These are phyloP conservation scores for Acleris sparsana DNA, from an alignment of 2,888 invertebrate species.

Conservation along the genomic window DNA sequence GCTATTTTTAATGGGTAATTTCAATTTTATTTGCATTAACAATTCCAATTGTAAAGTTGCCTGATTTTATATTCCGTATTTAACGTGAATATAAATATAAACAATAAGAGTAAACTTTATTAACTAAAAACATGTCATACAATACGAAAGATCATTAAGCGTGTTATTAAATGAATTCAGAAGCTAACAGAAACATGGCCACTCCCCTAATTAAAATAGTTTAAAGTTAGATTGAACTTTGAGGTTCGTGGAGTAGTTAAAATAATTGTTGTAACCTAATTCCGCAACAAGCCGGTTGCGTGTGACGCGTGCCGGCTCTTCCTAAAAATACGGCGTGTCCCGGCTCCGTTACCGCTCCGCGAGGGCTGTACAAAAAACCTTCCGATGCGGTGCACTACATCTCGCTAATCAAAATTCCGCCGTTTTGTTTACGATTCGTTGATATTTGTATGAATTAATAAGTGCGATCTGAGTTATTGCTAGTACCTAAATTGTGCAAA, in stretches of 20 bases:
- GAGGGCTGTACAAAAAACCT: slow-evolving; percentile 18
- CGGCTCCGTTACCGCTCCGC: slow-evolving; percentile 43
- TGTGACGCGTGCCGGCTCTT: slow-evolving; percentile 43
- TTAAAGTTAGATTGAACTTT: slow-evolving; percentile 34
- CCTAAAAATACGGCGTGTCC: slow-evolving; percentile 44
- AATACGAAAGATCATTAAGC: background rate
- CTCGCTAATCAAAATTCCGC: slow-evolving; percentile 6
- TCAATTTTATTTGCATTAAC: slow-evolving; percentile 1
- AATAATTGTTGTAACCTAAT: slow-evolving; percentile 37
- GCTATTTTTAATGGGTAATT: slow-evolving; percentile 14
- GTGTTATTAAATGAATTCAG: slow-evolving; percentile 14
- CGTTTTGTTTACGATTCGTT: slow-evolving; percentile 7
- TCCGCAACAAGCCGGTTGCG: slow-evolving; percentile 47
- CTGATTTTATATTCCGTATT: too few species aligned
- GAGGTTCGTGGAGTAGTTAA: slow-evolving; percentile 34
- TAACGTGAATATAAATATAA: too few species aligned
- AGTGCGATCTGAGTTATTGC: background rate
- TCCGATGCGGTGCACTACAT: background rate
- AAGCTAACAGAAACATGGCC: slow-evolving; percentile 8
- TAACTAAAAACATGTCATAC: too few species aligned
- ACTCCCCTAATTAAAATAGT: slow-evolving; percentile 21
- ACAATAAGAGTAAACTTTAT: too few species aligned
- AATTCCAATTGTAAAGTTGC: background rate
- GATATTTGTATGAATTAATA: slow-evolving; percentile 39
- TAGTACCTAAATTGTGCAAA: background rate